Evolutionary conservation across 2,888 invertebrate species (phyloP), one percentile per base, ranked within the genome.

Genomic region (Chrysodeixis includens): DNA sequence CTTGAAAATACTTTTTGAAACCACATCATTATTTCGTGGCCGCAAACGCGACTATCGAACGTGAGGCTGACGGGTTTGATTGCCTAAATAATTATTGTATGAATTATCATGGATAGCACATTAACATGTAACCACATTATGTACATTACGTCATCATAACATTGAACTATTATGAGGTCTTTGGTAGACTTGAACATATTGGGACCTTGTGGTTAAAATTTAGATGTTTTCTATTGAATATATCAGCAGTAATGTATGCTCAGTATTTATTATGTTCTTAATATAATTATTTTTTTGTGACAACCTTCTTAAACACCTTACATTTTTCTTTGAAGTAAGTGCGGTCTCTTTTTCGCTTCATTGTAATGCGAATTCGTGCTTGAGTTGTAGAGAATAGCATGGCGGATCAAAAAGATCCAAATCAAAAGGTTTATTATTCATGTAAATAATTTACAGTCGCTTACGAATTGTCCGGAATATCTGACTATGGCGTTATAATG

Each of bases 21-120:
- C n/a, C 40, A n/a, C 40, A 40, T 40, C 40, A 40, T 40, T 40
- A 40, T n/a, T n/a, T n/a, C n/a, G n/a, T n/a, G n/a, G 40, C 40
- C 40, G 40, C 40, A 40, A 40, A n/a, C 40, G 40, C n/a, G 40
- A n/a, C 40, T 40, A 40, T 40, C n/a, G 40, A 40, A 40, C 40
- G n/a, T 40, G 40, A 40, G 40, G 40, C 35, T 35, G 35, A 3
- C 40, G 40, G 40, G 14, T 40, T 40, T 40, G 40, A 40, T 40
- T 40, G 40, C 40, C 40, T 40, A 40, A 40, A 40, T 40, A 40
- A 40, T 40, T 40, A 40, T 40, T 40, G 3, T 40, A 40, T 40
- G 40, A 40, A 40, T 40, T 40, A 40, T 40, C 40, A 40, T 40
- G 40, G 40, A 40, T 40, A n/a, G 40, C 40, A 40, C 2, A 40